Base-by-base conservation (phyloP, 2,113 vertebrate genomes). In the Epinephelus moara region DNA sequence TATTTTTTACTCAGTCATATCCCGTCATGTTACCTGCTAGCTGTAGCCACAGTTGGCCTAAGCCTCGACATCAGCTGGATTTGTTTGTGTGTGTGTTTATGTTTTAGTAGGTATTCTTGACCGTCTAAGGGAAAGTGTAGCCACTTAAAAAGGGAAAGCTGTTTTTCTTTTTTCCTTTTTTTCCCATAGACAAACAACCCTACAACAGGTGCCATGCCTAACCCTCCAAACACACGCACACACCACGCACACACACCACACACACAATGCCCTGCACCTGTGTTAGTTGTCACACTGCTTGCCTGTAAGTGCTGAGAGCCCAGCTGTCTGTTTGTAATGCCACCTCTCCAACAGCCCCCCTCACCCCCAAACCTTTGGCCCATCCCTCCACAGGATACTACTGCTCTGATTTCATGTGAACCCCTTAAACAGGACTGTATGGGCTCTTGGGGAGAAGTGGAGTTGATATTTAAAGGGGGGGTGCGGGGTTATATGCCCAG, bases 271-370 rank as follows among this genome's bases (percentile, higher is more conserved):
- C 40, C 64, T 81, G 88, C 91, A 94, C 94, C 92, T 93, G 93
- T 94, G 93, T 88, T 63, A 68, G 86, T 83, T 76, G 81, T 95
- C 92, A 91, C 81, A n/a, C 68, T 77, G 57, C 82, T 75, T 7
- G 77, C 76, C 88, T 76, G 42, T 82, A 63, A 78, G 79, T 89
- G 89, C 85, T 75, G 84, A 91, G 93, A 91, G 88, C 73, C 93
- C 94, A 95, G 93, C 94, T 95, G 94, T 93, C 94, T 75, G 74
- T 89, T 72, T 84, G 91, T 84, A 81, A 88, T 70, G 85, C 78
- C 85, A 84, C 85, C 89, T 88, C 87, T 61, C 87, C 63, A 70
- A 27, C 49, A 30, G 67, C 83, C 74, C 21, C 62, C 74, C 60
- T 14, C 15, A 19, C 56, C 79, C 64, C 66, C 21, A 69, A 79